Evolutionary conservation across 2,113 vertebrate genomes (phyloP).

Genomic region (Sclerurus mexicanus): DNA sequence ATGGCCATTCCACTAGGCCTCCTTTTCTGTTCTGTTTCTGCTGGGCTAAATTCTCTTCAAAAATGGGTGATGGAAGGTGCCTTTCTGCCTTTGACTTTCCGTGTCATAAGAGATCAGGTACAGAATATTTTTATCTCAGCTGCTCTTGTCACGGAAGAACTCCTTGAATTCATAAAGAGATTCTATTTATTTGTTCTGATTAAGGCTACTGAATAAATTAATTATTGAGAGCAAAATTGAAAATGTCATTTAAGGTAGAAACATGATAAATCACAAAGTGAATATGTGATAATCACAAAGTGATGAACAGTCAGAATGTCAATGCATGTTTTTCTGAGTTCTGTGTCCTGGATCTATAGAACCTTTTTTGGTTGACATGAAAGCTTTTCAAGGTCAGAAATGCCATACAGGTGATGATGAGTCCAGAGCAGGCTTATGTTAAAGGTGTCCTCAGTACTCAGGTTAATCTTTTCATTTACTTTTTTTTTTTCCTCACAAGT

Average conservation of each 20-base stretch:
- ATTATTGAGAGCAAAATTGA: background rate
- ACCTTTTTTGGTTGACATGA: background rate
- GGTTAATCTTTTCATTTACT: conserved; percentile 55
- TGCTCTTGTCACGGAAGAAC: background rate
- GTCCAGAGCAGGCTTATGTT: conserved; percentile 32
- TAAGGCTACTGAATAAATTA: background rate
- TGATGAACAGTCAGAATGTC: background rate
- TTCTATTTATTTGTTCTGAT: background rate
- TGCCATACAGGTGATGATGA: conserved; percentile 21
- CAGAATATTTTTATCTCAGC: background rate
- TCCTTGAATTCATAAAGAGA: background rate
- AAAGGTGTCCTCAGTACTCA: conserved; percentile 22
- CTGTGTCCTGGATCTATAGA: background rate
- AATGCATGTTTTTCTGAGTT: background rate
- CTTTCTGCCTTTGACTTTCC: background rate
- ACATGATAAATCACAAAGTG: background rate
- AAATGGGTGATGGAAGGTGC: background rate
- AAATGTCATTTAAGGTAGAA: background rate
- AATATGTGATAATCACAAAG: background rate
- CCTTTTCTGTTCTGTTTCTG: background rate
- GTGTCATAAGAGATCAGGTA: background rate
- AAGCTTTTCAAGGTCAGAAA: conserved; percentile 62
- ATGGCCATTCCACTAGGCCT: background rate
- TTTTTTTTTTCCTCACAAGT: background rate
- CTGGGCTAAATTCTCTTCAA: background rate